Evolutionary conservation across 2,797 vertebrate species (phyloP).

Genomic region (Hyperoplus immaculatus): DNA sequence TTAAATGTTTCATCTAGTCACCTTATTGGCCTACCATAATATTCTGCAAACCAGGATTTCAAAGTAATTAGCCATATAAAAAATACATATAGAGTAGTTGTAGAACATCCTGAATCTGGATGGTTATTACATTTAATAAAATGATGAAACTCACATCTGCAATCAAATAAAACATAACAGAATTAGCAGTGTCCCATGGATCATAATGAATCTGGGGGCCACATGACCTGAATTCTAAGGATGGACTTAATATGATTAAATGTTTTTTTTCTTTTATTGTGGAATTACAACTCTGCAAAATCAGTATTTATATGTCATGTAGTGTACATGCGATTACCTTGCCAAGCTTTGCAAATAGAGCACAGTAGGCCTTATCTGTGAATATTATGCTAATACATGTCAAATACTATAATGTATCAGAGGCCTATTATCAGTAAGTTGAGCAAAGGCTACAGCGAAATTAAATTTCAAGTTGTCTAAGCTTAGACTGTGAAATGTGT

Average conservation of each 20-base stretch:
- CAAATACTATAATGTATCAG: constrained; percentile 12
- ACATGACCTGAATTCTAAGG: not conserved
- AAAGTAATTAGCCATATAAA: constrained; percentile 56
- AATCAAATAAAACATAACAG: constrained; percentile 15
- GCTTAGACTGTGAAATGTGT: constrained; percentile 24
- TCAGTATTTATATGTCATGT: constrained; percentile 17
- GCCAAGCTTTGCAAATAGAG: constrained; percentile 8
- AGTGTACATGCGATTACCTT: not conserved
- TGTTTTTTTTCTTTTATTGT: not conserved
- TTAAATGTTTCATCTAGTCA: constrained; percentile 21
- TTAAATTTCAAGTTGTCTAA: constrained; percentile 44
- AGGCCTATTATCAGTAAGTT: constrained; percentile 23
- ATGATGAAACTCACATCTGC: constrained; percentile 13
- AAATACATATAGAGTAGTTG: constrained; percentile 26
- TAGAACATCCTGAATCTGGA: constrained; percentile 14
- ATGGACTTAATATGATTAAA: not conserved
- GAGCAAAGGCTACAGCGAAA: constrained; percentile 26
- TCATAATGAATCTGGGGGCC: not conserved
- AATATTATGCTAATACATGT: constrained; percentile 43
- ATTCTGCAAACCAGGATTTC: constrained; percentile 46
- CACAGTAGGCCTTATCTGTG: constrained; percentile 7
- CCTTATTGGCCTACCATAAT: constrained; percentile 47
- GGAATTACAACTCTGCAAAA: not conserved
- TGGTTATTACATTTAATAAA: constrained; percentile 21
- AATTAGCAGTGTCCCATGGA: constrained; percentile 13